Evolutionary conservation across 2,797 vertebrate genomes (phyloP).

Genomic region (Sciaenops ocellatus): DNA sequence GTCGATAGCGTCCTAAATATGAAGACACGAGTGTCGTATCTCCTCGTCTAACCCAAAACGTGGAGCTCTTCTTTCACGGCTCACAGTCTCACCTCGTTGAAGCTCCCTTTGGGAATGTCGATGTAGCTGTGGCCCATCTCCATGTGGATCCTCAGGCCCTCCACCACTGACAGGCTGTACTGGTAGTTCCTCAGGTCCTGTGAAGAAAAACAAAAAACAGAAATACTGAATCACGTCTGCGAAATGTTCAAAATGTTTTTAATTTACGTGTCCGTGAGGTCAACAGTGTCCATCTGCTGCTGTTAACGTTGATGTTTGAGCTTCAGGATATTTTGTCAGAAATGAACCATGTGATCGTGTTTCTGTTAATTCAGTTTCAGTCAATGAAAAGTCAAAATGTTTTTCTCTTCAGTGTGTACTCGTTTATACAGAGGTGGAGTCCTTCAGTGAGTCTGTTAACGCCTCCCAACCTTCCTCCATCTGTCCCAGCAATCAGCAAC

Average conservation of each 20-base stretch:
- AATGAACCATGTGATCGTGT: too few relatives aligned
- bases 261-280: too few relatives aligned
- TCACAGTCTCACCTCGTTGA: slow-evolving; percentile 86
- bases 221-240: not conserved
- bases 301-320: not conserved
- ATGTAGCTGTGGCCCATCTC: slow-evolving; percentile 97
- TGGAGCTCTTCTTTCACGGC: not conserved
- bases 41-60: not conserved
- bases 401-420: too few relatives aligned
- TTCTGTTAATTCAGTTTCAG: too few relatives aligned
- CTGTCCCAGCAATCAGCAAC: too few relatives aligned
- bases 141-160: slow-evolving; percentile 93
- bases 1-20: not conserved
- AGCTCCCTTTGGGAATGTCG: slow-evolving; percentile 91
- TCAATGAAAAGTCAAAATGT: too few relatives aligned
- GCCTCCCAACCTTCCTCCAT: too few relatives aligned
- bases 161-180: slow-evolving; percentile 92
- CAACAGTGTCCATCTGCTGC: not conserved
- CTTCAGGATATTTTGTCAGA: too few relatives aligned
- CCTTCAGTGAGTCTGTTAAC: too few relatives aligned
- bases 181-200: slow-evolving; percentile 97
- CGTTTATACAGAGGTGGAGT: too few relatives aligned
- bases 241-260: not conserved
- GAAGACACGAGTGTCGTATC: not conserved
- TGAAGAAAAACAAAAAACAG: not conserved